phyloP scores from a whole-genome alignment of 2,113 vertebrate species.

The Bufo gargarizans region DNA sequence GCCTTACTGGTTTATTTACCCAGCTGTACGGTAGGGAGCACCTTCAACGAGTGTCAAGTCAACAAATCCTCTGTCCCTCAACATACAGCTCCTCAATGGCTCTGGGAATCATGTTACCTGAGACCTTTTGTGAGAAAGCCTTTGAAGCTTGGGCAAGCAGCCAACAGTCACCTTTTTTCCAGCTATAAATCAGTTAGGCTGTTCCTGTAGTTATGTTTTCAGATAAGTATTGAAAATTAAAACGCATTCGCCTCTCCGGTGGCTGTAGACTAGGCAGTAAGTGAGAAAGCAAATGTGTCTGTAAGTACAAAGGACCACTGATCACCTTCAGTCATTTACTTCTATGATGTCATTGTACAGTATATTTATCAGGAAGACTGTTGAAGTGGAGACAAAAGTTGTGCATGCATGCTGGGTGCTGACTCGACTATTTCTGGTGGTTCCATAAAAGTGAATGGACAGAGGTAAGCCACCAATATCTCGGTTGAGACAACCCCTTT shows the following conservation, averaged over 20 bases:
- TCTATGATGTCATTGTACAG: background rate
- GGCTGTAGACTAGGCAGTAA: background rate
- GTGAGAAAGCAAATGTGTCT: background rate
- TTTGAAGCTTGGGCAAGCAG: background rate
- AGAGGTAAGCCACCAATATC: too few relatives aligned
- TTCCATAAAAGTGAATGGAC: too few relatives aligned
- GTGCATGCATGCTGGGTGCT: too few relatives aligned
- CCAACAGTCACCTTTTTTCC: conserved; percentile 3
- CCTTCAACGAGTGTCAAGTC: background rate
- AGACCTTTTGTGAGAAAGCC: background rate
- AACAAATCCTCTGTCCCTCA: background rate
- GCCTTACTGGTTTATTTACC: background rate
- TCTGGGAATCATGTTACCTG: conserved; percentile 5
- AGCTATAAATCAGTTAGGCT: background rate
- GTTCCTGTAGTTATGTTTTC: conserved; percentile 2
- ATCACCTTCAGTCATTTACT: background rate
- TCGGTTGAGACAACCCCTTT: too few relatives aligned
- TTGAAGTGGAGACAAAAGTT: too few relatives aligned
- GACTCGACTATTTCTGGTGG: too few relatives aligned
- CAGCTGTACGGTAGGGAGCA: conserved; percentile 23
- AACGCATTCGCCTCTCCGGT: background rate
- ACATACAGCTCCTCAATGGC: conserved; percentile 2
- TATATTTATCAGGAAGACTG: background rate
- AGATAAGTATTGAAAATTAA: background rate
- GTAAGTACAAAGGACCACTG: background rate